phyloP scores from a whole-genome alignment of 2,888 invertebrate genomes.

The Epinotia brunnichana region DNA sequence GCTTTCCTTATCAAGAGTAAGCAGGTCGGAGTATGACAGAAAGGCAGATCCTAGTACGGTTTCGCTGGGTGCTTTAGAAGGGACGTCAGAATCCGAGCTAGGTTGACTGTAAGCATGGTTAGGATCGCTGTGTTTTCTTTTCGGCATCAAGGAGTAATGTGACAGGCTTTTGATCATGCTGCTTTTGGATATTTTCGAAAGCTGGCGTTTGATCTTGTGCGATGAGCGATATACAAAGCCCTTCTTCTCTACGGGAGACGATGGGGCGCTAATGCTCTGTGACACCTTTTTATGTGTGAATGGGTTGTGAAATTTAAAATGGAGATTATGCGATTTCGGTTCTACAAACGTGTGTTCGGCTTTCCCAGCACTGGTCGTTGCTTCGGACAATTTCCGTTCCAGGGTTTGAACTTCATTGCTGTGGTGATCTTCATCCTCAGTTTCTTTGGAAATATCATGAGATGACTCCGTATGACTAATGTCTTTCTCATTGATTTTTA shows the following conservation, averaged over 20 bases:
- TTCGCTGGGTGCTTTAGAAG: constrained; percentile 73
- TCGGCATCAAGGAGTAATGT: constrained; percentile 73
- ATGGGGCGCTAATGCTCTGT: constrained; percentile 76
- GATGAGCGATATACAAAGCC: constrained; percentile 78
- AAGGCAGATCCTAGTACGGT: constrained; percentile 83
- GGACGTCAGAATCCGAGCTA: constrained; percentile 71
- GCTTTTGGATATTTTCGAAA: constrained; percentile 74
- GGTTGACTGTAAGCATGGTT: constrained; percentile 70
- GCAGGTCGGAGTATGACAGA: constrained; percentile 75
- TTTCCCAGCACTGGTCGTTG: constrained; percentile 41
- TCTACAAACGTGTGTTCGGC: constrained; percentile 63
- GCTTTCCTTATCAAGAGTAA: constrained; percentile 69
- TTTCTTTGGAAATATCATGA: constrained; percentile 41
- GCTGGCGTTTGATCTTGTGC: constrained; percentile 69
- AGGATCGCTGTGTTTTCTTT: constrained; percentile 66
- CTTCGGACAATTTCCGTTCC: constrained; percentile 26
- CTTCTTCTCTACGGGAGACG: constrained; percentile 74
- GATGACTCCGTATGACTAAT: not conserved
- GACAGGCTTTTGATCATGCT: constrained; percentile 79
- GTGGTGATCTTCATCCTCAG: constrained; percentile 26
- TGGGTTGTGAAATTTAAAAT: constrained; percentile 74
- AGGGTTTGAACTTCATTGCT: constrained; percentile 22
- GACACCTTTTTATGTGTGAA: constrained; percentile 72
- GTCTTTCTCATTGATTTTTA: constrained; percentile 6
- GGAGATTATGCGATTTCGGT: constrained; percentile 59